These are phyloP conservation scores for Sphaerodactylus townsendi DNA, from an alignment of 2,113 vertebrate genomes.

Conservation along the genomic window DNA sequence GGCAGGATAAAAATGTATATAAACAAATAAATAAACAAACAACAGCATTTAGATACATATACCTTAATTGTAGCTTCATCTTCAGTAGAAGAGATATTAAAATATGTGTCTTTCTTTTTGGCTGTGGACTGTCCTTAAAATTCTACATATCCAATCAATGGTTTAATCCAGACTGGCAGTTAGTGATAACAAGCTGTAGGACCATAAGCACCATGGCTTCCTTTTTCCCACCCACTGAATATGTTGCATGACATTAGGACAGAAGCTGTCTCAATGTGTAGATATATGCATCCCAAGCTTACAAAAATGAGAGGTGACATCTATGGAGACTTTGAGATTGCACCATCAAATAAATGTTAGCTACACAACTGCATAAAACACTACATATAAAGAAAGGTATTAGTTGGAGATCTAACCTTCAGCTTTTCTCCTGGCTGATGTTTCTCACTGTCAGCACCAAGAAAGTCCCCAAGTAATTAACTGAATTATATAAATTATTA, in stretches of 20 bases:
- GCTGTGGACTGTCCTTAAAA: not conserved
- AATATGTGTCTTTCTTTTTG: slow-evolving; percentile 11
- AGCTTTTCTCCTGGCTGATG: not conserved
- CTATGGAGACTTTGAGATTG: fast-evolving
- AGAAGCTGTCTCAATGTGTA: not conserved
- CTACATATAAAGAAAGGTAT: not conserved
- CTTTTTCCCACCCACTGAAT: not conserved
- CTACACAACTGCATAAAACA: not conserved
- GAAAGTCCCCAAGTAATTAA: not conserved
- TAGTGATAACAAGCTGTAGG: not conserved
- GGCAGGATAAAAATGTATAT: no score
- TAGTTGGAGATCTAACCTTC: no score
- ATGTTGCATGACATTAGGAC: not conserved
- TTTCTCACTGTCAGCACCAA: not conserved
- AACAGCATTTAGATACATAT: not conserved
- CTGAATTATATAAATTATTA: not conserved
- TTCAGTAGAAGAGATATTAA: not conserved
- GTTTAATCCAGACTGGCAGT: not conserved
- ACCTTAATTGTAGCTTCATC: slow-evolving; percentile 18
- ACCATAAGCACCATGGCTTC: not conserved
- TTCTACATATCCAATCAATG: not conserved
- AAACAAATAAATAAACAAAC: no score
- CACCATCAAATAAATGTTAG: not conserved
- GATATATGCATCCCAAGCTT: fast-evolving
- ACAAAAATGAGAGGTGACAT: not conserved